Evolutionary conservation across 2,797 vertebrate species (phyloP).

Genomic region (Kryptopterus vitreolus): DNA sequence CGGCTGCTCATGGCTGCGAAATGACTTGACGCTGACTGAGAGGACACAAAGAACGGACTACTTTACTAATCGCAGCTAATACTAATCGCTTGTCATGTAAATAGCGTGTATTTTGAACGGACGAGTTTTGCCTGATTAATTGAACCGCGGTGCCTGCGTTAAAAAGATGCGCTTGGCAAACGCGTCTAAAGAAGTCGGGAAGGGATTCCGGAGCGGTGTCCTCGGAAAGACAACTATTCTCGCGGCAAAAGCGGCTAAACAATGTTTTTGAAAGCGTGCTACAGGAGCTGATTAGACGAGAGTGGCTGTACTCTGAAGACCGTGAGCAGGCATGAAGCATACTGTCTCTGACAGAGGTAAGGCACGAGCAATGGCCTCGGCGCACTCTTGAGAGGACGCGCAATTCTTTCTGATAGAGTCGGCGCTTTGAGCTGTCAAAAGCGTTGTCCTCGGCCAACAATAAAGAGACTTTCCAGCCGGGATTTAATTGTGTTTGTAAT

Average conservation of each 20-base stretch:
- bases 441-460: constrained; percentile 81
- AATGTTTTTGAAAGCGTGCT: constrained; percentile 62
- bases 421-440: constrained; percentile 83
- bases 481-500: constrained; percentile 99
- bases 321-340: constrained; percentile 60
- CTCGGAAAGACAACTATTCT: constrained; percentile 34
- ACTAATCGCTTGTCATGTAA: neutral
- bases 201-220: constrained; percentile 27
- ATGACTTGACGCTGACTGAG: constrained; percentile 59
- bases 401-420: constrained; percentile 82
- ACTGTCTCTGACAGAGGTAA: constrained; percentile 63
- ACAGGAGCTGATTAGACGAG: constrained; percentile 71
- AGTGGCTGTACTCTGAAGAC: constrained; percentile 68
- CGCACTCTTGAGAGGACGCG: constrained; percentile 60
- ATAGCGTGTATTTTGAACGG: neutral
- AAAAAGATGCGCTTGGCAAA: neutral
- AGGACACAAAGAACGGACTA: neutral
- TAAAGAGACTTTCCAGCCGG: constrained; percentile 86
- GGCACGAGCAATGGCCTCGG: constrained; percentile 56
- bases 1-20: constrained; percentile 77
- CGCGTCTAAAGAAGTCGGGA: constrained; percentile 32
- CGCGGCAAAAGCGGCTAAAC: constrained; percentile 46
- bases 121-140: neutral
- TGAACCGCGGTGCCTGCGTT: neutral
- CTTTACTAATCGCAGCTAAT: neutral